Evolutionary conservation across 2,797 vertebrate genomes (phyloP), one percentile per base, ranked within the genome.

Genomic region (Enoplosus armatus): DNA sequence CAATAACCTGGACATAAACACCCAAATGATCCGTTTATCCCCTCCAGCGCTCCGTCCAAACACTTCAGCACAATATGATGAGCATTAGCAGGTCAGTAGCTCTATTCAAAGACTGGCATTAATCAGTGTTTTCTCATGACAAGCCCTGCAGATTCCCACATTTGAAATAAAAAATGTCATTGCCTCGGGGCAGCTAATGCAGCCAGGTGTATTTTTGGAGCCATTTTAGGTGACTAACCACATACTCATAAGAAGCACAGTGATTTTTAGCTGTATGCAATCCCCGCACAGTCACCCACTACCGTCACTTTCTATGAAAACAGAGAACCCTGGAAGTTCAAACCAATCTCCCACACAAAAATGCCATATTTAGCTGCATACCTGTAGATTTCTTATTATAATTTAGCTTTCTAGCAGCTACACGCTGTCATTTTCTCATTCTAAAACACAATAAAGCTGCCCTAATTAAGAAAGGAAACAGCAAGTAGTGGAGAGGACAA

Each of bases 401-500:
- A 33, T 64, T 20, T 12, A 14, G 14, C 16, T 11, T 65, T 29
- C 10, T 16, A 31, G 41, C 31, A 27, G 27, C 18, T 11, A 14
- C 63, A 61, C 20, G 27, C 58, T 35, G 39, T 50, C 12, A 14
- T 33, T 69, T 39, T 59, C 3, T 24, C 26, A 10, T 26, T n/a
- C 75, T 27, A 48, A 29, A 71, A 70, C 37, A 39, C 29, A 61
- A 33, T 39, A 51, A 58, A 47, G 50, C 56, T 56, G 60, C 62
- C 41, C 66, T 75, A 37, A 73, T 85, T 55, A 64, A 69, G 81
- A 74, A 72, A 66, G 61, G 85, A 87, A 90, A 92, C 54, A 90
- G 63, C 69, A 83, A 85, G 89, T 85, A 89, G 59, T 35, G 77
- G 35, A 80, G 62, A 37, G 43, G 35, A 75, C 70, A 66, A 79